Evolutionary conservation across 2,113 vertebrate genomes (phyloP).

Genomic region (Nipponia nippon): DNA sequence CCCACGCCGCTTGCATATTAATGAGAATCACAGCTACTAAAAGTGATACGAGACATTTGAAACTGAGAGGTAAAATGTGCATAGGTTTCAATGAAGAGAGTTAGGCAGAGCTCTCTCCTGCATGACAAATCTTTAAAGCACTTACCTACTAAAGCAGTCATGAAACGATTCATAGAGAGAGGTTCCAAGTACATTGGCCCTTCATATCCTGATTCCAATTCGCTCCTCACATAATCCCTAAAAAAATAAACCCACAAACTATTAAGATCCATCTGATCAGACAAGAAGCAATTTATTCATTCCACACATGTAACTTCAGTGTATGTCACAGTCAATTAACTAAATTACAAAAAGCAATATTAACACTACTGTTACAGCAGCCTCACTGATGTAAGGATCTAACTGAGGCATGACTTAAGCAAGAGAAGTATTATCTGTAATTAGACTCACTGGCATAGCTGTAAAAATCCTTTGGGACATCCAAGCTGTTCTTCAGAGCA

Average conservation of each 20-base stretch:
- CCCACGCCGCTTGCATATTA: neutral
- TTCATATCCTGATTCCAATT: conserved; percentile 93
- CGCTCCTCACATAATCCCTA: conserved; percentile 96
- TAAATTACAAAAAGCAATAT: conserved; percentile 3
- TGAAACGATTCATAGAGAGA: conserved; percentile 96
- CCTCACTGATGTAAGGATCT: neutral
- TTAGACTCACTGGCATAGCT: conserved; percentile 41
- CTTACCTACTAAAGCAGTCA: conserved; percentile 94
- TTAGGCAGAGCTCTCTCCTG: neutral
- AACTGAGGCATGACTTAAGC: conserved; percentile 18
- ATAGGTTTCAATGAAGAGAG: neutral
- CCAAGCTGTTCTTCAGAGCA: conserved; percentile 21
- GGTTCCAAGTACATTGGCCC: conserved; percentile 95
- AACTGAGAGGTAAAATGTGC: neutral
- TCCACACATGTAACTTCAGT: neutral
- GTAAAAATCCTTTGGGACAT: conserved; percentile 31
- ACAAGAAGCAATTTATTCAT: neutral
- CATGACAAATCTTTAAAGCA: neutral
- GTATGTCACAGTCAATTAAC: neutral
- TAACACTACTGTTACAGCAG: neutral
- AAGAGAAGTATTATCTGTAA: conserved; percentile 21
- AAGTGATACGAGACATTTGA: neutral
- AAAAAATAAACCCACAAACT: conserved; percentile 26
- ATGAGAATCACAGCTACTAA: neutral
- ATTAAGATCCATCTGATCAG: neutral